Conservation (phyloP, 1,140 invertebrate genomes). For the Drosophila mojavensis region DNA sequence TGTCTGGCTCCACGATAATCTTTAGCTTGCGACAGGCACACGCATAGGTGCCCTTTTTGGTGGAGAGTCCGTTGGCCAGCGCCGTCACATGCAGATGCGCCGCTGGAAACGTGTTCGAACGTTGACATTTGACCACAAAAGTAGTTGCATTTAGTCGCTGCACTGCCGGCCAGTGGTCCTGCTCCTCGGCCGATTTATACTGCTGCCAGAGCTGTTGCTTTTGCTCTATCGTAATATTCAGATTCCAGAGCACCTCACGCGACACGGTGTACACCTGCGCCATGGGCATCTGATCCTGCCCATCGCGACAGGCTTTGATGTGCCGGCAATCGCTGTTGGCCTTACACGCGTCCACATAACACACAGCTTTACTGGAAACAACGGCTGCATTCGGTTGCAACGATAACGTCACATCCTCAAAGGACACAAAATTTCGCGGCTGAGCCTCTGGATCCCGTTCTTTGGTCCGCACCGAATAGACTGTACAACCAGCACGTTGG, state of each 20-base stretch:
- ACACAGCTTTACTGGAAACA: conserved; percentile 71
- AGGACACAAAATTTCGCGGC: conserved; percentile 68
- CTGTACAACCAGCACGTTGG: conserved; percentile 30
- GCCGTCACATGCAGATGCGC: conserved; percentile 73
- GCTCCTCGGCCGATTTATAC: conserved; percentile 59
- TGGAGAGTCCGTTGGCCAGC: conserved; percentile 54
- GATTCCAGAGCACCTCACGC: conserved; percentile 72
- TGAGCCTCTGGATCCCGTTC: conserved; percentile 58
- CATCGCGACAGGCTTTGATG: conserved; percentile 65
- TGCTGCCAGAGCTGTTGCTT: conserved; percentile 72
- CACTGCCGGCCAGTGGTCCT: conserved; percentile 66
- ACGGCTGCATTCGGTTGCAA: conserved; percentile 61
- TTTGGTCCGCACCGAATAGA: conserved; percentile 67
- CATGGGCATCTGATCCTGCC: conserved; percentile 33
- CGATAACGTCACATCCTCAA: conserved; percentile 61
- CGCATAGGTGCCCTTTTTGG: conserved; percentile 54
- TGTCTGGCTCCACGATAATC: conserved; percentile 79
- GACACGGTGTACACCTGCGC: conserved; percentile 63
- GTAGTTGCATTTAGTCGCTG: conserved; percentile 67
- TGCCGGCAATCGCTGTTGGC: conserved; percentile 55
- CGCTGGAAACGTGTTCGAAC: conserved; percentile 68
- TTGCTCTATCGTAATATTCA: conserved; percentile 69
- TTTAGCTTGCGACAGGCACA: conserved; percentile 78
- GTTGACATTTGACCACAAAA: conserved; percentile 72
- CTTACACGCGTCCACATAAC: conserved; percentile 68